Percentiles rank a stretch among this genome's conserved stretches.
Evolutionary conservation across 2,888 invertebrate genomes (phyloP).

Genomic region (Polyommatus iphigenia): DNA sequence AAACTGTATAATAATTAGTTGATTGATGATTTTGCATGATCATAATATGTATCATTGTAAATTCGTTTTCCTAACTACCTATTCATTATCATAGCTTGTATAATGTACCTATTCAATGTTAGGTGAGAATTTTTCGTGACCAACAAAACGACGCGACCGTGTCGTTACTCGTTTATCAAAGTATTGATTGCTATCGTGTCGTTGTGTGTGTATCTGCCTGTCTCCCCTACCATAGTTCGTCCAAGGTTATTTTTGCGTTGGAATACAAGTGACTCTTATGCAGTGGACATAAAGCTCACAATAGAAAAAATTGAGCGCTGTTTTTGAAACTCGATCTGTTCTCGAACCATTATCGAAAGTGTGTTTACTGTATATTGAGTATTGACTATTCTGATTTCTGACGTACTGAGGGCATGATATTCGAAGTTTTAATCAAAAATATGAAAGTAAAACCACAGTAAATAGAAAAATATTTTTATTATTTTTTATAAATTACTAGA

Average conservation of each 20-base stretch:
- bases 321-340: neutral
- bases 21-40: too few species aligned
- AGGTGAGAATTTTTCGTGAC: neutral
- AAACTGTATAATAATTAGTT: too few species aligned
- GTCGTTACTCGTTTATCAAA: neutral
- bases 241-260: neutral
- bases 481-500: neutral
- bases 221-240: neutral
- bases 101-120: too few species aligned
- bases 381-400: too few species aligned
- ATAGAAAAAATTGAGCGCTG: neutral
- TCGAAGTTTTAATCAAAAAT: neutral
- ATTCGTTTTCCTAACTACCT: too few species aligned
- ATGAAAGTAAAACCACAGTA: neutral
- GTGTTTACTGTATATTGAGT: too few species aligned
- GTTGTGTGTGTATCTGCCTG: constrained; percentile 10
- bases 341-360: neutral
- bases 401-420: too few species aligned
- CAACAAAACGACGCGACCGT: constrained; percentile 1
- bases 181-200: constrained; percentile 27
- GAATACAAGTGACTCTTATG: neutral
- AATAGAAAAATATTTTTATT: neutral
- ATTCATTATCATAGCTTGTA: too few species aligned
- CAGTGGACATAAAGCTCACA: neutral
- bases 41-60: too few species aligned